Conservation (phyloP, 2,888 invertebrate species). For the Drosophila algonquin region DNA sequence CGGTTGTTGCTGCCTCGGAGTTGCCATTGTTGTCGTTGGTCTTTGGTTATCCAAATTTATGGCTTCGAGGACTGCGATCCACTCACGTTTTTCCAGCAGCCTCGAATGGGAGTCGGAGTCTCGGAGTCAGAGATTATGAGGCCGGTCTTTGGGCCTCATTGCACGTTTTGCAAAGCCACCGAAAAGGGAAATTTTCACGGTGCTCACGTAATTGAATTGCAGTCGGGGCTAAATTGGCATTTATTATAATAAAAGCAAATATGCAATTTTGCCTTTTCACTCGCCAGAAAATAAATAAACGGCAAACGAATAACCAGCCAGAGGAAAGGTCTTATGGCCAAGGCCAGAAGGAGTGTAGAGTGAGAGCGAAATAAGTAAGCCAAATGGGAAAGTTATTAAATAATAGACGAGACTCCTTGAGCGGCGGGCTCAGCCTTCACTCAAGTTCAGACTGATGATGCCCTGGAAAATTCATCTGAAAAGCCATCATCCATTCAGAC, state of each 20-base stretch:
- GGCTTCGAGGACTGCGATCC: constrained; percentile 45
- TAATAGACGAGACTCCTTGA: constrained; percentile 26
- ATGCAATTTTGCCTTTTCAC: constrained; percentile 75
- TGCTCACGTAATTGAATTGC: constrained; percentile 78
- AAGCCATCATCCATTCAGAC: constrained; percentile 14
- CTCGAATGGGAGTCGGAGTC: constrained; percentile 44
- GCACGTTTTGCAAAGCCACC: constrained; percentile 64
- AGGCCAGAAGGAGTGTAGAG: background rate
- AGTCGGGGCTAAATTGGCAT: constrained; percentile 74
- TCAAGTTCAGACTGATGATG: constrained; percentile 32
- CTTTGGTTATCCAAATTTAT: constrained; percentile 50
- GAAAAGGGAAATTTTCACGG: constrained; percentile 73
- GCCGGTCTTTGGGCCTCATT: constrained; percentile 21
- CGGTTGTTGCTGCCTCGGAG: constrained; percentile 26
- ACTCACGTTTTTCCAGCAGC: constrained; percentile 61
- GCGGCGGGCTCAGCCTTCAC: background rate
- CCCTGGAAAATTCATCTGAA: constrained; percentile 3
- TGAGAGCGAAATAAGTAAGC: constrained; percentile 23
- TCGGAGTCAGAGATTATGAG: constrained; percentile 68
- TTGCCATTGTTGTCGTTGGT: constrained; percentile 26
- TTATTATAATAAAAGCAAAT: constrained; percentile 80
- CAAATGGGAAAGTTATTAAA: constrained; percentile 43
- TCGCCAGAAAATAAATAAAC: constrained; percentile 39
- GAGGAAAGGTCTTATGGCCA: constrained; percentile 4
- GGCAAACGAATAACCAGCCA: constrained; percentile 1